Evolutionary conservation across 1,140 invertebrate genomes (phyloP).

Genomic region (Papilio glaucus): DNA sequence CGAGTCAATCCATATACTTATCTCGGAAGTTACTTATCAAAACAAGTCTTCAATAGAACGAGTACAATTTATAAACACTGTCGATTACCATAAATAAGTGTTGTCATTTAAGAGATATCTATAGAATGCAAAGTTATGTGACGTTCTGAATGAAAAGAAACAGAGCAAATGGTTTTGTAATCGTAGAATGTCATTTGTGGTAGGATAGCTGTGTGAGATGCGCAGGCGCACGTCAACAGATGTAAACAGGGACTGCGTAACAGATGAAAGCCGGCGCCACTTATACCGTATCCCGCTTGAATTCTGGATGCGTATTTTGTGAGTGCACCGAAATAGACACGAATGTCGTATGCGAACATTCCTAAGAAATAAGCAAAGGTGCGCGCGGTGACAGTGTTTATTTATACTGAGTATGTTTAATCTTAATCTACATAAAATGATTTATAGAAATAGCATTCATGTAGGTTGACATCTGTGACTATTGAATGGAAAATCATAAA

Average conservation of each 20-base stretch:
- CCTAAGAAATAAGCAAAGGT: slow-evolving; percentile 29
- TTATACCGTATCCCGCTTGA: slow-evolving; percentile 72
- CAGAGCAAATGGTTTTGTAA: slow-evolving; percentile 17
- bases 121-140: too few relatives aligned
- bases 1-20: neutral
- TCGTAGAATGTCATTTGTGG: slow-evolving; percentile 42
- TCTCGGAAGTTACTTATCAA: slow-evolving; percentile 15
- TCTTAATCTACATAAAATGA: neutral
- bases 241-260: slow-evolving; percentile 52
- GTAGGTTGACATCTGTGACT: too few relatives aligned
- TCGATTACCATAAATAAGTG: neutral
- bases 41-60: neutral
- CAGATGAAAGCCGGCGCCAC: slow-evolving; percentile 79
- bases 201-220: slow-evolving; percentile 42
- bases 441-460: neutral
- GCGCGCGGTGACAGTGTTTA: slow-evolving; percentile 3
- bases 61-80: neutral
- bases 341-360: slow-evolving; percentile 21
- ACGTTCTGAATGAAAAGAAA: slow-evolving; percentile 4
- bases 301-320: slow-evolving; percentile 69
- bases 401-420: neutral
- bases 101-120: slow-evolving; percentile 3
- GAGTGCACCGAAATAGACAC: slow-evolving; percentile 76
- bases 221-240: slow-evolving; percentile 50
- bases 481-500: neutral